Percentiles rank a stretch among this genome's conserved stretches.
Conservation (phyloP, 2,888 invertebrate species). For the Pterostichus madidus region DNA sequence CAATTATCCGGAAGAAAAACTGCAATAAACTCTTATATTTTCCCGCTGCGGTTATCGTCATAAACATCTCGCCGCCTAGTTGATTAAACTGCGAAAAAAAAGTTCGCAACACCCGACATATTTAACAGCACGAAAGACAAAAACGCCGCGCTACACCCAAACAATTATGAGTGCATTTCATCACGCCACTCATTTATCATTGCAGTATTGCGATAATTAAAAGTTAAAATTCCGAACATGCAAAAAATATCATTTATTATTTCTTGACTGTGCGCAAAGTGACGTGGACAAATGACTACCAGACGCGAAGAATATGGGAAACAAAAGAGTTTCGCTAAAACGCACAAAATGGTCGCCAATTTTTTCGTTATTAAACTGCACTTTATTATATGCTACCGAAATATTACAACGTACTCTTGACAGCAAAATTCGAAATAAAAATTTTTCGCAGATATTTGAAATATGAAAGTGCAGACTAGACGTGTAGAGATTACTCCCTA, state of each 20-base stretch:
- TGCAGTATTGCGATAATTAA: constrained; percentile 65
- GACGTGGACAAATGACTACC: constrained; percentile 61
- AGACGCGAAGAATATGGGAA: constrained; percentile 62
- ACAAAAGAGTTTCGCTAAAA: constrained; percentile 36
- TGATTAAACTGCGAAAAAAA: constrained; percentile 50
- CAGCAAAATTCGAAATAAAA: background rate
- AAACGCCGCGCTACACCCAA: constrained; percentile 44
- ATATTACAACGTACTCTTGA: background rate
- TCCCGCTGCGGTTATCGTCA: constrained; percentile 49
- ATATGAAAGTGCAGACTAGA: too few relatives aligned
- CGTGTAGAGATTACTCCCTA: too few relatives aligned
- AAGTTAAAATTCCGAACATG: constrained; percentile 66
- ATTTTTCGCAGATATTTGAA: too few relatives aligned
- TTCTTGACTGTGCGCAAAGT: constrained; percentile 38
- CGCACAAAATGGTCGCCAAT: constrained; percentile 2
- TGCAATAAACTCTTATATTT: background rate
- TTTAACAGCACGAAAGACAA: constrained; percentile 53
- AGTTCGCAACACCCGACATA: constrained; percentile 53
- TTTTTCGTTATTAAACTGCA: constrained; percentile 40
- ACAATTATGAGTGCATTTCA: constrained; percentile 65
- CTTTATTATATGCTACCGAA: constrained; percentile 19
- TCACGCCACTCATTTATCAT: constrained; percentile 64
- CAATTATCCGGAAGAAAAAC: background rate
- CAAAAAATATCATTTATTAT: constrained; percentile 66
- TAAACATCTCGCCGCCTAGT: constrained; percentile 60